Evolutionary conservation across 30 jellyfish, hydroid and myxozoan species (phyloP), one percentile per base, ranked within the genome.

Genomic region (Turritopsis dohrnii): DNA sequence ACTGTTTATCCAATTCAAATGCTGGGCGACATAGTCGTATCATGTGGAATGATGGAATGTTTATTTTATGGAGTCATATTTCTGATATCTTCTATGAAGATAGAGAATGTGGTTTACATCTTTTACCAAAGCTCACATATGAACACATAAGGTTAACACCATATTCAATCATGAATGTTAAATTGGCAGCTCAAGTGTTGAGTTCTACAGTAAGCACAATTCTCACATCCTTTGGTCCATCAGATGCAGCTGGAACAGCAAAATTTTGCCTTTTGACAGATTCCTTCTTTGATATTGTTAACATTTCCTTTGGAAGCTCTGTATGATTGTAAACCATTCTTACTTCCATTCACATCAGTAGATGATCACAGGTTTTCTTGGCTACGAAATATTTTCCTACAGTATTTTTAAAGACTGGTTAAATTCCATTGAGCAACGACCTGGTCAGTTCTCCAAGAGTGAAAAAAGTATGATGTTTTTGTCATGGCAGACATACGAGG

Each of bases 11-110:
- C 29, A 76, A 85, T 29, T 85, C 92, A 75, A 7, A 24, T 52
- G 84, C 30, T 52, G 89, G 89, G 1, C 25, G 24, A 85, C 53
- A 74, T 54, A 75, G 52, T 74, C 52, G 92, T 3, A 1, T 7
- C 28, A 85, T 85, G 92, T 85, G 89, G 92, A 85, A 85, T 26
- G 53, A 75, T 66, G 89, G 84, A 17, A 18, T n/a, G 28, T 77
- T 16, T 53, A 4, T 85, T 1, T 7, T 75, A 1, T 79, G 92
- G 88, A 85, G 69, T 28, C 92, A 85, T 29, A 85, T 85, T 19
- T 1, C 89, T 52, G 65, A 53, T 9, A 16, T 84, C 24, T 84
- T 73, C 80, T 65, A 73, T 84, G 82, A 84, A 20, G 90, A 74
- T 84, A 7, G 41, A 52, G 88, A 72, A 1, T 28, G 87, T 22